Base-by-base conservation (phyloP, 2,888 invertebrate genomes). In the Lomographa bimaculata region DNA sequence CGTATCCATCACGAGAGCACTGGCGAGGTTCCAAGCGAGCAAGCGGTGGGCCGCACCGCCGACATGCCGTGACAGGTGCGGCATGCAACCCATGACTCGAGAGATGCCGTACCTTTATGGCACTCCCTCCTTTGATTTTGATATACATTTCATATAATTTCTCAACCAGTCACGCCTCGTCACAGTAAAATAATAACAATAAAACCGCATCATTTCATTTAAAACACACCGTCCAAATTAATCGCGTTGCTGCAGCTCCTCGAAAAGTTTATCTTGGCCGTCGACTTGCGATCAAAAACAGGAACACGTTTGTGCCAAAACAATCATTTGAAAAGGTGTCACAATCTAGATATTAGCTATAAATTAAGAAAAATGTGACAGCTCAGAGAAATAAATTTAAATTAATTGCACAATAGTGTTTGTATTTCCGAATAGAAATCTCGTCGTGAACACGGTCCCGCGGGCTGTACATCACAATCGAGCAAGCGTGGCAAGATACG, bases 391-490 rank as follows among this genome's bases (percentile, higher is more conserved):
- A 79, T 79, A 78, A 80, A 79, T 76, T 76, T 58, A 65, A 79
- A 72, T 78, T 74, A 75, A 79, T 76, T 71, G 71, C 67, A 64
- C 67, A 67, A 73, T 75, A 77, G 68, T 72, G 62, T 73, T 71
- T 70, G 70, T 71, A 68, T 73, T 74, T 75, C 70, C 77, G 76
- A 80, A 78, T 74, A 79, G 76, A 79, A 79, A 76, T 76, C 71
- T 71, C 54, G 71, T 70, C 73, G 66, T 70, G 76, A 78, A 71
- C 78, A 62, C 72, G 70, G 75, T 74, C 76, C 77, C 79, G 73
- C 80, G 61, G 79, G 86, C 79, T 71, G 82, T 87, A 82, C 78
- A 86, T 89, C 85, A 87, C 86, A 86, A 87, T 84, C 85, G 85
- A 76, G 82, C 86, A 84, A 85, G 86, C 89, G 87, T 89, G 64